Conservation (phyloP, 1,140 invertebrate genomes). For the Drosophila parvula region DNA sequence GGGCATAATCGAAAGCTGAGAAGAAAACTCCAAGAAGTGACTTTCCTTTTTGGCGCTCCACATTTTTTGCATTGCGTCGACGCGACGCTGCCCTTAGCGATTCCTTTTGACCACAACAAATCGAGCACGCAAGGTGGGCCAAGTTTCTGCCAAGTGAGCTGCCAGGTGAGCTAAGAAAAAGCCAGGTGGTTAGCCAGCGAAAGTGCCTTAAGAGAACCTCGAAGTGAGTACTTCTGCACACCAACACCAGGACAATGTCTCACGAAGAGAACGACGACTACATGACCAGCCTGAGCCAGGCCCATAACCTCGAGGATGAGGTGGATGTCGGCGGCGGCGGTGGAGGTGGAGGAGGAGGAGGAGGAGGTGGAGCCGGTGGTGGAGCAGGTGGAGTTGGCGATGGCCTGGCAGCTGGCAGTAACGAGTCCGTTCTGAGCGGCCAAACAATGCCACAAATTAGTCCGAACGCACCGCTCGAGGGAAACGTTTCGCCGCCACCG, state of each 20-base stretch:
- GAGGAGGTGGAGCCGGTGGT: constrained; percentile 25
- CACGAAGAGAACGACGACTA: constrained; percentile 77
- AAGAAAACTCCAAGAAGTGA: constrained; percentile 8
- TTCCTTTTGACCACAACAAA: constrained; percentile 74
- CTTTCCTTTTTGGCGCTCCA: constrained; percentile 10
- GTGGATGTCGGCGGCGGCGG: constrained; percentile 45
- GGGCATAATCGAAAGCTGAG: neutral
- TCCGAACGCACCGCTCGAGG: constrained; percentile 82
- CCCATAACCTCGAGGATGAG: constrained; percentile 43
- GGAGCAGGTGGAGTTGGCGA: constrained; percentile 44
- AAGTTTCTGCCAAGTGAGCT: constrained; percentile 4
- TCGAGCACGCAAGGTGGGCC: constrained; percentile 62
- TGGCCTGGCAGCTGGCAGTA: constrained; percentile 57
- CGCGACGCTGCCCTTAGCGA: constrained; percentile 65
- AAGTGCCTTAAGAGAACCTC: constrained; percentile 54
- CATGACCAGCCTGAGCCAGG: constrained; percentile 48
- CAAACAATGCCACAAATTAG: constrained; percentile 83
- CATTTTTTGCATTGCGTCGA: constrained; percentile 52
- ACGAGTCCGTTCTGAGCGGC: constrained; percentile 70
- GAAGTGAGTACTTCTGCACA: constrained; percentile 23
- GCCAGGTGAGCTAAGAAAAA: neutral
- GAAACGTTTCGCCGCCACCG: constrained; percentile 79
- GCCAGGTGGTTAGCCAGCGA: constrained; percentile 14
- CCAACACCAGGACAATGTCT: constrained; percentile 61
- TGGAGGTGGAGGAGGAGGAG: neutral